Percentiles rank a stretch among this genome's conserved stretches.
phyloP scores from a whole-genome alignment of 2,888 invertebrate species.

The Xestoiulus laeticollis region DNA sequence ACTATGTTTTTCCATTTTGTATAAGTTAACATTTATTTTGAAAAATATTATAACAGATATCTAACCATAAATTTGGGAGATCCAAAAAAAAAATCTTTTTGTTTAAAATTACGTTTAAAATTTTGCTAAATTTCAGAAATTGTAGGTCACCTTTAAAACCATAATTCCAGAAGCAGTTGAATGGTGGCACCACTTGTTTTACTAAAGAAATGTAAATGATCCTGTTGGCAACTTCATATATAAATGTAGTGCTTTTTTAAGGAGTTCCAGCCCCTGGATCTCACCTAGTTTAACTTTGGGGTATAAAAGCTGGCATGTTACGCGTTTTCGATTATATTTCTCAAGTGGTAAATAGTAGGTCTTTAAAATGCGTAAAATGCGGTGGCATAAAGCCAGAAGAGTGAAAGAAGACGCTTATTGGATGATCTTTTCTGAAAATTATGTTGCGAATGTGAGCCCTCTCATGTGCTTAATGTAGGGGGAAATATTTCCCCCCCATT shows the following conservation, averaged over 20 bases:
- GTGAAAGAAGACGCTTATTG: slow-evolving; percentile 5
- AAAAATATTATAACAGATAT: no score
- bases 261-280: background rate
- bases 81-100: no score
- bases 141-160: no score
- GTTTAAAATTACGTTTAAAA: no score
- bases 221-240: background rate
- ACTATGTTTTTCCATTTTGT: no score
- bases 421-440: slow-evolving; percentile 1
- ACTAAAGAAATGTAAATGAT: background rate
- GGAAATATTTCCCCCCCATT: slow-evolving; percentile 6
- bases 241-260: background rate
- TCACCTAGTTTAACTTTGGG: background rate
- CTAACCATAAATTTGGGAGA: no score
- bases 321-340: slow-evolving; percentile 5
- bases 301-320: background rate
- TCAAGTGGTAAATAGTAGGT: background rate
- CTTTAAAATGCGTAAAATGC: slow-evolving; percentile 13
- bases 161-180: background rate
- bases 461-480: slow-evolving; percentile 18
- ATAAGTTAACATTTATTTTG: no score
- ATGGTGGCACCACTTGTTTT: background rate
- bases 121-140: no score
- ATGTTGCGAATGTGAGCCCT: background rate
- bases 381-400: slow-evolving; percentile 3